A percentile compares a stretch with the other conserved stretches of the same genome.
Conservation (phyloP, 2,888 invertebrate genomes). For the Orthosia incerta region DNA sequence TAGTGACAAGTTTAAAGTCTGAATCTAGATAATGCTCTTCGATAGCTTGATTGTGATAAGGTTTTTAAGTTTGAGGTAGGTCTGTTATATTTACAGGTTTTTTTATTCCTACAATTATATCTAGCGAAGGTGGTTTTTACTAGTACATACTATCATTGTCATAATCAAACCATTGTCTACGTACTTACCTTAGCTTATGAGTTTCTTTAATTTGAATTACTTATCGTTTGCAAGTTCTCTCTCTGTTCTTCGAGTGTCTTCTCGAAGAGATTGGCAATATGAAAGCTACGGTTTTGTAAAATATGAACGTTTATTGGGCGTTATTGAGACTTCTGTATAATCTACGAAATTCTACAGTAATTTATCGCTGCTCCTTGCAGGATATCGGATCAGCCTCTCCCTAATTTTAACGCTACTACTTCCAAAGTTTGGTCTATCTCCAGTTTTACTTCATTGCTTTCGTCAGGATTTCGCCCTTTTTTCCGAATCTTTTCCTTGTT, state of each 20-base stretch:
- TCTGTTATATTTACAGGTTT: background rate
- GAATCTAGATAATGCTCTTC: conserved; percentile 11
- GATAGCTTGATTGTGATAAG: conserved; percentile 14
- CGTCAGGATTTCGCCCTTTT: background rate
- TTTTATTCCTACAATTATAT: background rate
- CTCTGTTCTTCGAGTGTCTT: background rate
- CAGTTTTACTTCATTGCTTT: background rate
- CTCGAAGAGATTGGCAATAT: background rate
- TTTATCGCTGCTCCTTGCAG: background rate
- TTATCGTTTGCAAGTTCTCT: background rate
- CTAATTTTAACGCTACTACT: background rate
- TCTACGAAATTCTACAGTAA: background rate
- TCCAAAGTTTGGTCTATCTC: background rate
- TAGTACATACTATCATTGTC: background rate
- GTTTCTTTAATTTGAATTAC: background rate
- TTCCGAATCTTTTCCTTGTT: background rate
- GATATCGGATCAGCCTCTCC: background rate
- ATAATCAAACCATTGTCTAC: background rate
- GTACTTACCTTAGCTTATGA: background rate
- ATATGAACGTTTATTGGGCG: background rate
- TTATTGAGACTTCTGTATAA: background rate
- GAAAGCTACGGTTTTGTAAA: background rate
- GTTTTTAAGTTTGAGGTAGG: conserved; percentile 24
- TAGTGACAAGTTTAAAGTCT: conserved; percentile 12
- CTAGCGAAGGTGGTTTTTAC: no score